A percentile compares a stretch with the other conserved stretches of the same genome.
These are phyloP conservation scores for fruit fly (Drosophila melanogaster) DNA, from an alignment of 1,140 invertebrate genomes.

Conservation along the genomic window Release_6_plus_ISO1_MT NT_033779.5:18261501-18262000, in stretches of 20 bases:
- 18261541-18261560: no score
- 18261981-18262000: slow-evolving; percentile 23
- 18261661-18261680: slow-evolving; percentile 55
- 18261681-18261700: slow-evolving; percentile 57
- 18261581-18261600: no score
- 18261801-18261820: slow-evolving; percentile 13
- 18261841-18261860: slow-evolving; percentile 69
- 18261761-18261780: slow-evolving; percentile 47
- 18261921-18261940: slow-evolving; percentile 45
- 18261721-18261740: slow-evolving; percentile 63
- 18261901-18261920: slow-evolving; percentile 5
- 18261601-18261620: background rate
- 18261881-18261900: slow-evolving; percentile 71
- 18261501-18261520: no score
- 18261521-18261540: no score
- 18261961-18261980: slow-evolving; percentile 55
- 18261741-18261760: slow-evolving; percentile 74
- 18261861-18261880: slow-evolving; percentile 37
- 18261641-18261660: slow-evolving; percentile 64
- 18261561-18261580: no score
- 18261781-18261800: slow-evolving; percentile 14
- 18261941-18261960: slow-evolving; percentile 79
- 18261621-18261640: background rate
- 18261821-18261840: slow-evolving; percentile 69
- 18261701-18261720: slow-evolving; percentile 31